Evolutionary conservation across 2,797 vertebrate species (phyloP).

Genomic region (Sebastes oblongus): DNA sequence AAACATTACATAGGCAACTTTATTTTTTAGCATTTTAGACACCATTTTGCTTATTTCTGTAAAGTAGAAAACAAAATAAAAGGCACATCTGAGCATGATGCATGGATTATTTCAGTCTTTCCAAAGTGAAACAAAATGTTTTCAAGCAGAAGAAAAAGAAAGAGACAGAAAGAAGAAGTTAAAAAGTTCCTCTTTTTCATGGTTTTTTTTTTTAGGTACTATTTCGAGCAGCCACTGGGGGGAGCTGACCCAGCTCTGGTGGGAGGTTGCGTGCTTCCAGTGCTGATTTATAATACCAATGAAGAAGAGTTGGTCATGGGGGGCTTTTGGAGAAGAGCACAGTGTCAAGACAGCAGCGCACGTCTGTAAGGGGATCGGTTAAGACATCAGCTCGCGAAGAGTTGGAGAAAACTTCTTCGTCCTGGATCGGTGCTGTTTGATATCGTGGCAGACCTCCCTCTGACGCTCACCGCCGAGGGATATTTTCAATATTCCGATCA

Average conservation of each 20-base stretch:
- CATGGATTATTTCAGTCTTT: slow-evolving; percentile 79
- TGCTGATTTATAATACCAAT: slow-evolving; percentile 60
- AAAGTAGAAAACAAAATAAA: slow-evolving; percentile 87
- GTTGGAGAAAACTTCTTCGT: slow-evolving; percentile 2
- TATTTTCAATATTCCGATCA: neutral
- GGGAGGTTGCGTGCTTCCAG: slow-evolving; percentile 49
- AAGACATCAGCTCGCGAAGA: slow-evolving; percentile 75
- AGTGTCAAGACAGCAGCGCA: slow-evolving; percentile 69
- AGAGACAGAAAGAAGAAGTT: slow-evolving; percentile 27
- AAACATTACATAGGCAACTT: slow-evolving; percentile 88
- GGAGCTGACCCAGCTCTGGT: slow-evolving; percentile 65
- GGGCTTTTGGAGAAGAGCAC: slow-evolving; percentile 56
- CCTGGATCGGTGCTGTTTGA: slow-evolving; percentile 34
- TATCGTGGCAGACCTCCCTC: slow-evolving; percentile 41
- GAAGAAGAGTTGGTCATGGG: slow-evolving; percentile 40
- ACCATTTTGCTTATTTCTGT: slow-evolving; percentile 81
- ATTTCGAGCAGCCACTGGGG: slow-evolving; percentile 53
- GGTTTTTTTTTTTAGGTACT: slow-evolving; percentile 34
- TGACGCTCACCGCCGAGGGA: neutral
- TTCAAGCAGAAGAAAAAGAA: slow-evolving; percentile 45
- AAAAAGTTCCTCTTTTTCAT: slow-evolving; percentile 60
- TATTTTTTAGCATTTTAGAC: slow-evolving; percentile 81
- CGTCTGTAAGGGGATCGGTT: slow-evolving; percentile 42
- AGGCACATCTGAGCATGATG: slow-evolving; percentile 93
- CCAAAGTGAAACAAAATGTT: slow-evolving; percentile 62